Base-by-base conservation (phyloP, 2,888 invertebrate species). In the Hetaerina titia region DNA sequence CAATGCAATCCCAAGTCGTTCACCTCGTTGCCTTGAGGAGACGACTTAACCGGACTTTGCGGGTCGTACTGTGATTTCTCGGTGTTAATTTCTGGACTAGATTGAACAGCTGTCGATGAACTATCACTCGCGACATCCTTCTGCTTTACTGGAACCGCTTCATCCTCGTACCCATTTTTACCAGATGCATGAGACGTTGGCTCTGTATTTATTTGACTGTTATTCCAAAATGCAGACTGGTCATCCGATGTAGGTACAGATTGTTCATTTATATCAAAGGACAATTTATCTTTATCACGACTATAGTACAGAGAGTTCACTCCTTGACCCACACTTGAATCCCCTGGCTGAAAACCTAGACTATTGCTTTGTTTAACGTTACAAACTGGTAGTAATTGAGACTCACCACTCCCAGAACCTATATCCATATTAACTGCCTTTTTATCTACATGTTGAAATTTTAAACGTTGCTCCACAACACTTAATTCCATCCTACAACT, bases 401-500 rank as follows among this genome's bases (percentile, higher is more conserved):
- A n/a, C 58, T 89, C 89, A 0, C 58, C 89, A 58, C 58, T 89
- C 15, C 19, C 89, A 31, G 89, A 58, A 58, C 58, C 58, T 89
- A 56, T 57, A 58, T 89, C 89, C 89, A 89, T 89, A 58, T 56
- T 58, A 89, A 58, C 57, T 89, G 57, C 22, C 56, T 57, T 89
- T 56, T n/a, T 58, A 89, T 89, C 89, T 57, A 22, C 56, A 89
- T 58, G 11, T 89, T 89, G 89, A 22, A 57, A n/a, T 57, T 58
- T 89, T n/a, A 58, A 89, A 57, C 89, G 58, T 5, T 56, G 58
- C 89, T 89, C 89, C 22, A 89, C 89, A n/a, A 89, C 57, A 89
- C 11, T 58, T 89, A 89, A 89, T 89, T 89, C 89, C 89, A 89
- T 89, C 31, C 89, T 58, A 89, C 89, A 89, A 89, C 58, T 56